Conservation (phyloP, 2,888 invertebrate species). For the Lasioglossum calceatum region DNA sequence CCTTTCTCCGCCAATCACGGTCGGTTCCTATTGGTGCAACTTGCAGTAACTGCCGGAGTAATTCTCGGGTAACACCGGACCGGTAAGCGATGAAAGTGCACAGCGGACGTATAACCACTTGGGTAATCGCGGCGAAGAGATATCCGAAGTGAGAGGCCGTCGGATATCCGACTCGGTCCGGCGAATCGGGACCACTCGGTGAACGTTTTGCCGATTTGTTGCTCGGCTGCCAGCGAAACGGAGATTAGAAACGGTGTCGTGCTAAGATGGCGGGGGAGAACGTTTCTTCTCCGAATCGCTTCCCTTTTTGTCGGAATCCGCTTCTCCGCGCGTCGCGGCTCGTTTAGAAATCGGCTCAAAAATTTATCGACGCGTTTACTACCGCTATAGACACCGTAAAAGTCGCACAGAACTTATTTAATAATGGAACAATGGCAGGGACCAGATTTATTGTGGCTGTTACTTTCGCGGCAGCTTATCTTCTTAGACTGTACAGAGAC, state of each 20-base stretch:
- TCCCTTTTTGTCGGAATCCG: background rate
- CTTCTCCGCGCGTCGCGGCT: too few species aligned
- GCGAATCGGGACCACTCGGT: conserved; percentile 34
- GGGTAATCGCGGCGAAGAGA: conserved; percentile 77
- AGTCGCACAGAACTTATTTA: too few species aligned
- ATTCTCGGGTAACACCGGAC: conserved; percentile 61
- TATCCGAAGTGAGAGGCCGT: conserved; percentile 57
- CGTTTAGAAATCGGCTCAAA: too few species aligned
- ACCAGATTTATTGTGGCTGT: too few species aligned
- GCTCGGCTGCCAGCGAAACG: conserved; percentile 25
- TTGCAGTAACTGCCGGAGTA: conserved; percentile 57
- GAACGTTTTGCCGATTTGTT: conserved; percentile 34
- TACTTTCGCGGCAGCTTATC: too few species aligned
- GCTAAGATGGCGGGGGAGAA: background rate
- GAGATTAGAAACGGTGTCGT: conserved; percentile 40
- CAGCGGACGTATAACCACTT: conserved; percentile 74
- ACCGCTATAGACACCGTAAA: too few species aligned
- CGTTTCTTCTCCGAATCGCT: background rate
- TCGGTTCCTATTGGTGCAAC: background rate
- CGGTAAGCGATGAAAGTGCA: conserved; percentile 73
- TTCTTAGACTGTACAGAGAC: too few species aligned
- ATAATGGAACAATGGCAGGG: too few species aligned
- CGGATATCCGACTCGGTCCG: conserved; percentile 39
- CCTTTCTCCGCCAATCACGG: background rate
- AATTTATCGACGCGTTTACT: too few species aligned